Conservation (phyloP, 2,888 invertebrate species). For the Crossocerus cetratus region DNA sequence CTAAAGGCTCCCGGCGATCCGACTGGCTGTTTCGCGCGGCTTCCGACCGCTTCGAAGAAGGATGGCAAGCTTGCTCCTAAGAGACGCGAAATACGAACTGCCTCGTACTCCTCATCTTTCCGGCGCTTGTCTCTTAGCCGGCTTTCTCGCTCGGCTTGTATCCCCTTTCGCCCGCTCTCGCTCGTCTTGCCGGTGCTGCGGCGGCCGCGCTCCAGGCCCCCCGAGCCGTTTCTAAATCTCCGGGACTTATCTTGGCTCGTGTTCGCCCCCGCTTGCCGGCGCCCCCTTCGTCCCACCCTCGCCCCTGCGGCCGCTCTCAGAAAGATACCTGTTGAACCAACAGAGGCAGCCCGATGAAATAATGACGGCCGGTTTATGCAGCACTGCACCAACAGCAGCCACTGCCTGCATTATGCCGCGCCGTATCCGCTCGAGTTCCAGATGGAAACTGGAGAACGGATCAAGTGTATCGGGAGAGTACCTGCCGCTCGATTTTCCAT, state of each 20-base stretch:
- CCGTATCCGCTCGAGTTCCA: neutral
- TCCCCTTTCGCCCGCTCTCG: neutral
- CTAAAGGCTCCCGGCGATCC: constrained; percentile 43
- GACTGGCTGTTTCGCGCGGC: constrained; percentile 32
- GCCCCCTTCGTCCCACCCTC: constrained; percentile 1
- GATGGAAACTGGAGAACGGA: too few relatives aligned
- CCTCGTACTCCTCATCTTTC: constrained; percentile 3
- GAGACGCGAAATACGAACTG: constrained; percentile 2
- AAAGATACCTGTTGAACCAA: constrained; percentile 57
- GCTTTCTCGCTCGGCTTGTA: neutral
- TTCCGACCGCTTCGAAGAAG: constrained; percentile 10
- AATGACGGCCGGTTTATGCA: constrained; percentile 53
- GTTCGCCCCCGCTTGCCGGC: neutral
- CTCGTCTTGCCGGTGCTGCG: too few relatives aligned
- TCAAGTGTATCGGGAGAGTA: too few relatives aligned
- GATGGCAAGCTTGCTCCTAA: constrained; percentile 17
- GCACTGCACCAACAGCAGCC: neutral
- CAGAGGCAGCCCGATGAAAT: constrained; percentile 49
- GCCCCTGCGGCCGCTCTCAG: constrained; percentile 12
- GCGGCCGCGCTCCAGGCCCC: neutral
- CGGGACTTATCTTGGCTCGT: constrained; percentile 14
- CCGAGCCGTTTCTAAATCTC: constrained; percentile 19
- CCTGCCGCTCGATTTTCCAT: too few relatives aligned
- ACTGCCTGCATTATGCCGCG: neutral
- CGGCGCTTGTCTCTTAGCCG: neutral